Conservation (phyloP, 2,888 invertebrate species). For the Tetramorium bicarinatum region DNA sequence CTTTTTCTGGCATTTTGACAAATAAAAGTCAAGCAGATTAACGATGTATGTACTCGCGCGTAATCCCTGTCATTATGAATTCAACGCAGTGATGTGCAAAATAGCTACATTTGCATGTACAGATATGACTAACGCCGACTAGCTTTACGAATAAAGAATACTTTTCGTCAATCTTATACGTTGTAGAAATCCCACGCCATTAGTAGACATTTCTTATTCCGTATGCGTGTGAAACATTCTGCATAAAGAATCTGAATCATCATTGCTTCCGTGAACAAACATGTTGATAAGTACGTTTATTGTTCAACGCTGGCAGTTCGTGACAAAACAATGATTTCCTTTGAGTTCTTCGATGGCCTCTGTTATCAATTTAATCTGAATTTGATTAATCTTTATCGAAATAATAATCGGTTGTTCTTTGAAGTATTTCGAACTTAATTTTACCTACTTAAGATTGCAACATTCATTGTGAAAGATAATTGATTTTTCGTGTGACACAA, state of each 20-base stretch:
- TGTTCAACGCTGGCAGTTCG: neutral
- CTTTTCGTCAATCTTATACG: neutral
- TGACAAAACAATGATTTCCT: neutral
- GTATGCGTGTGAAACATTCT: neutral
- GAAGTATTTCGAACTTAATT: neutral
- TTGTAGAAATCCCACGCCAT: neutral
- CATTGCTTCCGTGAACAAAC: neutral
- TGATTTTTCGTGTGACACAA: neutral
- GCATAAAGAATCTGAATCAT: conserved; percentile 6
- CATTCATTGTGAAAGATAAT: neutral
- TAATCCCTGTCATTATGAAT: neutral
- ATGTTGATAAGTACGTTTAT: conserved; percentile 6
- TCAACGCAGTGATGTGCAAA: neutral
- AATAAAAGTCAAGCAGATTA: neutral
- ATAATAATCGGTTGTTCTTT: neutral
- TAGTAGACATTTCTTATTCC: conserved; percentile 28
- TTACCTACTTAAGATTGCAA: neutral
- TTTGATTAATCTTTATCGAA: neutral
- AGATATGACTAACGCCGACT: conserved; percentile 14
- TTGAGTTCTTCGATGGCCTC: neutral
- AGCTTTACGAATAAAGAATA: neutral
- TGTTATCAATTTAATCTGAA: neutral
- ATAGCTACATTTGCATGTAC: neutral
- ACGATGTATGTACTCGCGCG: neutral
- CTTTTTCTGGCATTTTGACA: neutral